These are phyloP conservation scores for Zhengitettix transpicula DNA, from an alignment of 2,888 invertebrate genomes.

Conservation along the genomic window DNA sequence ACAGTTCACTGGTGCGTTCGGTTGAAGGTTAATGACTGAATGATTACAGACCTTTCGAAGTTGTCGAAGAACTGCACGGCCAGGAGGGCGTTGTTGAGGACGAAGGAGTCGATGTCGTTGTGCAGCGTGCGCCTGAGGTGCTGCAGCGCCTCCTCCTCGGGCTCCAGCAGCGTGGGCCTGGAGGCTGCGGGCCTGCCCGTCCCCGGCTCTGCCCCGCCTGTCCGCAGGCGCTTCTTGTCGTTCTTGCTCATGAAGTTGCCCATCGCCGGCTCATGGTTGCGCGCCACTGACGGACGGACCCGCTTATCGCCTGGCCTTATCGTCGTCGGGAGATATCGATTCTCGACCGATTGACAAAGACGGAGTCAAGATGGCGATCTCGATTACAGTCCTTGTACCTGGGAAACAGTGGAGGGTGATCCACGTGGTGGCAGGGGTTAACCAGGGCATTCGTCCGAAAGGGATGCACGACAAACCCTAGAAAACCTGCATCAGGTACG, in stretches of 20 bases:
- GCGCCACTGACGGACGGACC: background rate
- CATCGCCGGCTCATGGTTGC: background rate
- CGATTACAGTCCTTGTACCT: too few relatives aligned
- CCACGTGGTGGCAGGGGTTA: too few relatives aligned
- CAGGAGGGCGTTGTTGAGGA: constrained; percentile 59
- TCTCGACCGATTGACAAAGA: too few relatives aligned
- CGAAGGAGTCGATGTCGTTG: constrained; percentile 46
- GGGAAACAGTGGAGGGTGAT: too few relatives aligned
- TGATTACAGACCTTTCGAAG: constrained; percentile 51
- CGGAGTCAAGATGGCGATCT: too few relatives aligned
- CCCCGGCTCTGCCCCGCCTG: background rate
- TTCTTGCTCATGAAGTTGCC: background rate
- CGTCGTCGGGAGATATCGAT: too few relatives aligned
- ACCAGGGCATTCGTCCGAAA: too few relatives aligned
- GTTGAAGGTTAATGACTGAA: too few relatives aligned
- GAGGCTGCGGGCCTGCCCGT: background rate
- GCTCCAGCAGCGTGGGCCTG: background rate
- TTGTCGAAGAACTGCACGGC: constrained; percentile 64
- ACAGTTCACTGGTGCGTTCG: too few relatives aligned
- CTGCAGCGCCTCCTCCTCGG: constrained; percentile 32
- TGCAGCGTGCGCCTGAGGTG: constrained; percentile 40
- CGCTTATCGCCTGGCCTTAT: too few relatives aligned
- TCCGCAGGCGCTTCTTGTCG: background rate
- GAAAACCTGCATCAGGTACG: too few relatives aligned
- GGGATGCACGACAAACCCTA: too few relatives aligned